Percentiles rank a stretch among this genome's conserved stretches.
These are phyloP conservation scores for Steinernema khuongi DNA, from an alignment of 1,140 invertebrate species.

Conservation along the genomic window DNA sequence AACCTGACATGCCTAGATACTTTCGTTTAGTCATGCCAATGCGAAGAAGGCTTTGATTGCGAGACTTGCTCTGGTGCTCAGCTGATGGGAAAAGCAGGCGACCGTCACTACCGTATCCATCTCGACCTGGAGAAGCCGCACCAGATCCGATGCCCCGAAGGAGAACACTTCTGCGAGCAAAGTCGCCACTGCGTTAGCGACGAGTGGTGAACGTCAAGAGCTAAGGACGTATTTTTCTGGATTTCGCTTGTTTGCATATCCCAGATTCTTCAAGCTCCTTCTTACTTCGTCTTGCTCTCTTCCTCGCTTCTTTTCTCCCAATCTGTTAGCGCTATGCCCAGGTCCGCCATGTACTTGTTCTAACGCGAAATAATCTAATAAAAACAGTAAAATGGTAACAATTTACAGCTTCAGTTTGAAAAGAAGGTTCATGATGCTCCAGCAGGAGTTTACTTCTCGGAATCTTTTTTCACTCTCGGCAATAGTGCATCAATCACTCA, in stretches of 20 bases:
- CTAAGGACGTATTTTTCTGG: no score
- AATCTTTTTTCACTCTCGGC: not conserved
- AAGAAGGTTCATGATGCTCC: no score
- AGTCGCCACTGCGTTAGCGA: not conserved
- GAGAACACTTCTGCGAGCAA: slow-evolving; percentile 5
- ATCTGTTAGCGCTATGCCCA: no score
- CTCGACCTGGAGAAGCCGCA: slow-evolving; percentile 1
- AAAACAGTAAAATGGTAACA: no score
- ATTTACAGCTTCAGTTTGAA: no score
- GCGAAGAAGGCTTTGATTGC: not conserved
- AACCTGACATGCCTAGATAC: not conserved
- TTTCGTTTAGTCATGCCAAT: slow-evolving; percentile 5
- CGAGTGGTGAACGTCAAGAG: not conserved
- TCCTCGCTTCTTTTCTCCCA: no score
- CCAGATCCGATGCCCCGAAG: not conserved
- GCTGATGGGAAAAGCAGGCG: not conserved
- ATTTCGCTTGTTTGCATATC: not conserved
- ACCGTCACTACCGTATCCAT: not conserved
- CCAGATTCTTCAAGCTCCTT: no score
- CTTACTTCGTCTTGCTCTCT: no score
- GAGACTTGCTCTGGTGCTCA: not conserved
- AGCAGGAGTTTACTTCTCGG: no score
- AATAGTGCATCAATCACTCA: slow-evolving; percentile 3
- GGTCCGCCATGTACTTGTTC: no score
- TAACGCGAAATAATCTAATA: no score